Percentiles rank a stretch among this genome's conserved stretches.
phyloP scores from a whole-genome alignment of 2,797 vertebrate species.

The Alfaro cultratus region DNA sequence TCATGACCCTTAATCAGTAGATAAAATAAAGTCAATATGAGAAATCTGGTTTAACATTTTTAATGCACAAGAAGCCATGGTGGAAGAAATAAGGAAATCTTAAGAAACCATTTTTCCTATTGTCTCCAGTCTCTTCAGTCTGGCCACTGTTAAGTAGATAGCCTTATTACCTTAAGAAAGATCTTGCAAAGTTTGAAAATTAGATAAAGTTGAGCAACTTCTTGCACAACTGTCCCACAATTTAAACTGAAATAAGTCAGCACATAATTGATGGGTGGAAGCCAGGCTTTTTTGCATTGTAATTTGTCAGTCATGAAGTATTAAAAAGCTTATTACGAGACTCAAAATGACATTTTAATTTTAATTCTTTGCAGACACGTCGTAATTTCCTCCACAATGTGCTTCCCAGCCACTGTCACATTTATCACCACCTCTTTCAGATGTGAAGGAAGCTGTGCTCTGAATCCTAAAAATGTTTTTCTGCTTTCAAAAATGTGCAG shows the following conservation, averaged over 20 bases:
- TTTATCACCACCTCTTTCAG: conserved; percentile 41
- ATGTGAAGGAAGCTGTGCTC: conserved; percentile 30
- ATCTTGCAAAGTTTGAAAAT: conserved; percentile 1
- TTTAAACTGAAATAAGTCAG: neutral
- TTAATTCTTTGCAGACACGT: conserved; percentile 7
- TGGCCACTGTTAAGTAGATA: conserved; percentile 36
- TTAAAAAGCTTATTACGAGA: conserved; percentile 18
- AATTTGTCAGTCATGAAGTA: conserved; percentile 21
- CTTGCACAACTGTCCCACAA: neutral
- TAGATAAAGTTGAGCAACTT: conserved; percentile 6
- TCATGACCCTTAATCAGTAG: conserved; percentile 44
- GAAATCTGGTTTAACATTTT: conserved; percentile 26
- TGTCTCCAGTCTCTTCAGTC: neutral
- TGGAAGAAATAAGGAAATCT: neutral
- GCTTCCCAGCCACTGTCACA: conserved; percentile 37
- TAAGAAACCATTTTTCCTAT: neutral
- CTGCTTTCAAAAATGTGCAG: conserved; percentile 21
- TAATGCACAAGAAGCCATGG: neutral
- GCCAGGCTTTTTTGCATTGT: conserved; percentile 10
- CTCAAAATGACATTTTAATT: conserved; percentile 44
- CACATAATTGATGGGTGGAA: conserved; percentile 12
- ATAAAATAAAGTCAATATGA: conserved; percentile 36
- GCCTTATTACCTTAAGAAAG: neutral
- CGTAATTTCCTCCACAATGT: conserved; percentile 15
- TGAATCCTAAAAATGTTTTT: conserved; percentile 43